Percentiles rank a stretch among this genome's conserved stretches.
These are phyloP conservation scores for Eilema griseolum DNA, from an alignment of 2,888 invertebrate genomes.

Conservation along the genomic window DNA sequence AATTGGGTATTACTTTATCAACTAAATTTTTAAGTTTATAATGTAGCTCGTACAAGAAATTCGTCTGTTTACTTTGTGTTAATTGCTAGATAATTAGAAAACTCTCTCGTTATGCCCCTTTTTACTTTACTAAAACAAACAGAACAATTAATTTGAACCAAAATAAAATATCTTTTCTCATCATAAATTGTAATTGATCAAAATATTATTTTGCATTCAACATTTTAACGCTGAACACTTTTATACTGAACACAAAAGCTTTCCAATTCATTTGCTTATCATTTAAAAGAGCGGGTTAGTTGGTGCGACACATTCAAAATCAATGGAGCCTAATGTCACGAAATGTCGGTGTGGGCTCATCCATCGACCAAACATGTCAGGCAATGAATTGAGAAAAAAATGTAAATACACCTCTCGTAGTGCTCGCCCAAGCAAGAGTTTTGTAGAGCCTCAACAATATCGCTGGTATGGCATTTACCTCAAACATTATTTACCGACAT, in stretches of 20 bases:
- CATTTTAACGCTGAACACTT: constrained; percentile 68
- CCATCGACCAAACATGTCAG: constrained; percentile 69
- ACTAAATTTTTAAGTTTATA: no score
- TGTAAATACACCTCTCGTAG: constrained; percentile 71
- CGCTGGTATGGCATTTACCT: constrained; percentile 43
- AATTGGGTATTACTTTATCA: no score
- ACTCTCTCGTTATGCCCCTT: neutral
- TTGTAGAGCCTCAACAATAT: constrained; percentile 55
- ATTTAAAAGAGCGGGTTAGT: constrained; percentile 79
- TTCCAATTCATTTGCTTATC: constrained; percentile 87
- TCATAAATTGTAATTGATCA: constrained; percentile 50
- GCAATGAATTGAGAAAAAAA: constrained; percentile 75
- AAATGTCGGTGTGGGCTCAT: constrained; percentile 74
- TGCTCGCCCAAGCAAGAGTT: constrained; percentile 66
- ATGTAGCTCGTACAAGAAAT: no score
- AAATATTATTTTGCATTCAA: constrained; percentile 61
- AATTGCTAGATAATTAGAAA: neutral
- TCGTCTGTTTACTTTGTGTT: neutral
- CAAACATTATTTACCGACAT: constrained; percentile 45
- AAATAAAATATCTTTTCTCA: constrained; percentile 53
- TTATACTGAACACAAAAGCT: constrained; percentile 70
- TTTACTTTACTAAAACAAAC: neutral
- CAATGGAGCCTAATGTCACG: constrained; percentile 85
- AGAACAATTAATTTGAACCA: constrained; percentile 36
- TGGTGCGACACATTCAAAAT: constrained; percentile 78